Base-by-base conservation (phyloP, 2,888 invertebrate species). In the Chaetoderma sp. region DNA sequence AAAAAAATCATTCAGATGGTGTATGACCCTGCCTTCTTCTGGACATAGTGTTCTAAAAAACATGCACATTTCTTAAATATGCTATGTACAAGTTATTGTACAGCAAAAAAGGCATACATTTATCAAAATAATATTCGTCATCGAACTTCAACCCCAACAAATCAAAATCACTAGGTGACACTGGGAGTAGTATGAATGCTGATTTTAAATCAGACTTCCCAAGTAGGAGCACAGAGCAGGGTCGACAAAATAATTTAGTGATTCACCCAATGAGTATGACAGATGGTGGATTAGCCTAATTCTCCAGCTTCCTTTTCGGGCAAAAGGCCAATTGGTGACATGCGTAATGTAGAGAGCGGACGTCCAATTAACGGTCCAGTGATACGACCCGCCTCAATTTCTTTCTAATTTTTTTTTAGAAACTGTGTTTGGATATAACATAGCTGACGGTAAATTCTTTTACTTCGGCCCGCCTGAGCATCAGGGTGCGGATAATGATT, bases 251-350 rank as follows among this genome's bases (percentile, higher is more conserved):
- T 63, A 61, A 52, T 68, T 68, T 2, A 68, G 49, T 8, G 65
- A 65, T 13, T 42, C n/a, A 25, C 61, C 60, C 13, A 39, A 30
- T 1, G 68, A 58, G 25, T 50, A 61, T 4, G 61, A 65, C 10
- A 68, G 32, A 45, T 68, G 64, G 25, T 68, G 68, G 8, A 65
- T 68, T 18, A 68, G 44, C n/a, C 64, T 28, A 56, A 67, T 64
- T 67, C 56, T 6, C 67, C 60, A 1, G 47, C 45, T 10, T 27
- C 30, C 36, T 59, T 60, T 33, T 68, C 54, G 21, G 63, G 59
- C 13, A 65, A 61, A 3, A 68, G n/a, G 45, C 68, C 65, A 45
- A 68, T 18, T 8, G 65, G 65, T 4, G 65, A 65, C 18, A 50
- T 30, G 23, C 27, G 8, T 13, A 64, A 25, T 13, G 21, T 50